These are phyloP conservation scores for Pycnomerus fuliginosus DNA, from an alignment of 2,888 invertebrate genomes.

Conservation along the genomic window DNA sequence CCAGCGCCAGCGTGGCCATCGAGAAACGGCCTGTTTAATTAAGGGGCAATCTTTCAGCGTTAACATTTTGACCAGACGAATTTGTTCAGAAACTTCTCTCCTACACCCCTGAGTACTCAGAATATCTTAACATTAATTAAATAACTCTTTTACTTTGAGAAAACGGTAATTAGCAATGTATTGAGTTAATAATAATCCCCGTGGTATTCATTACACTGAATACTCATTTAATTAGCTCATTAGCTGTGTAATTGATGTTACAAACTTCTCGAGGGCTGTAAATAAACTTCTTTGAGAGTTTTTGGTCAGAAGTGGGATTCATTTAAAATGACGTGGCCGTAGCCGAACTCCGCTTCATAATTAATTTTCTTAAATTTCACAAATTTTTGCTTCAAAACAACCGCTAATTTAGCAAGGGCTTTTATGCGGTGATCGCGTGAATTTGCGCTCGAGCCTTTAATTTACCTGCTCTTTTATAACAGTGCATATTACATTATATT, in stretches of 20 bases:
- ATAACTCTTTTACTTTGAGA: slow-evolving; percentile 40
- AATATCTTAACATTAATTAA: slow-evolving; percentile 40
- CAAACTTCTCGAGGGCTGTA: slow-evolving; percentile 43
- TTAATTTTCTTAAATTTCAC: slow-evolving; percentile 21
- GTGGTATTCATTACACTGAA: slow-evolving; percentile 53
- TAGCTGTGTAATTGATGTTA: slow-evolving; percentile 56
- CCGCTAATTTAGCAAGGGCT: slow-evolving; percentile 2
- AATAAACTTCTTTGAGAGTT: slow-evolving; percentile 29
- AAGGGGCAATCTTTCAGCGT: slow-evolving; percentile 12
- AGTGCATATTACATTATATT: no score
- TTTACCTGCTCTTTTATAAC: no score
- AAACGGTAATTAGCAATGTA: slow-evolving; percentile 42
- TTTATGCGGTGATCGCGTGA: no score
- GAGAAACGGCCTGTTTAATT: slow-evolving; percentile 11
- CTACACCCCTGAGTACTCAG: no score
- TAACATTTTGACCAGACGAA: slow-evolving; percentile 14
- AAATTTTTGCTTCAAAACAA: slow-evolving; percentile 8
- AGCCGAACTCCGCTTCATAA: slow-evolving; percentile 9
- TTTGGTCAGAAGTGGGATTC: slow-evolving; percentile 27
- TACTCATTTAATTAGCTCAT: slow-evolving; percentile 58
- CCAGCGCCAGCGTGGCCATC: slow-evolving; percentile 1
- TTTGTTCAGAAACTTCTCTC: no score
- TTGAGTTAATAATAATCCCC: slow-evolving; percentile 45
- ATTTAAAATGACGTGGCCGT: slow-evolving; percentile 11
- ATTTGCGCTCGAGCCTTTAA: no score